phyloP scores from a whole-genome alignment of 2,797 vertebrate genomes.

The Onychomys torridus region DNA sequence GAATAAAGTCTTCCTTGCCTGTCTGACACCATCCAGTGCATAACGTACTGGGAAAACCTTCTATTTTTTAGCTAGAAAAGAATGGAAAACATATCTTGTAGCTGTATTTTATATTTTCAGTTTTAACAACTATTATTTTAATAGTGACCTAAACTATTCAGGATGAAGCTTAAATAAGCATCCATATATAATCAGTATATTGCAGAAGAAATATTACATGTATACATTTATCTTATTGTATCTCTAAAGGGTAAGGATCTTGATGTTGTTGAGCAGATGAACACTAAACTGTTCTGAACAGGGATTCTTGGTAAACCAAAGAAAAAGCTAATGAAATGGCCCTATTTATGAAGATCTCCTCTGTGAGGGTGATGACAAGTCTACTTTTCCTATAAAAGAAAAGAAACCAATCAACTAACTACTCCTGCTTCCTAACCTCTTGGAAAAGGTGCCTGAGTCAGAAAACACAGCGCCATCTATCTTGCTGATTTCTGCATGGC shows the following conservation, averaged over 20 bases:
- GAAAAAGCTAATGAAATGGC: not conserved
- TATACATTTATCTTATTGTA: no score
- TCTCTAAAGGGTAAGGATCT: not conserved
- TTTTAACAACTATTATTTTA: not conserved
- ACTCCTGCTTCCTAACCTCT: not conserved
- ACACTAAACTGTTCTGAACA: not conserved
- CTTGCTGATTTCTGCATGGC: no score
- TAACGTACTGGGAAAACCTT: not conserved
- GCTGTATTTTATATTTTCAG: not conserved
- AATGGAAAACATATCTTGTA: constrained; percentile 42
- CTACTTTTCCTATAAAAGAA: not conserved
- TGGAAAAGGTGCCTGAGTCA: not conserved
- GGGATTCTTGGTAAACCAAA: not conserved
- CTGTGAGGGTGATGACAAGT: not conserved
- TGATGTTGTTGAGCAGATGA: not conserved
- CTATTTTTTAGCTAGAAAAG: constrained; percentile 50
- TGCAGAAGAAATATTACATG: no score
- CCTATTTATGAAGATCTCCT: not conserved
- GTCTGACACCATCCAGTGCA: not conserved
- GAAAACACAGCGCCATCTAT: no score
- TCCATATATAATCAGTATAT: not conserved
- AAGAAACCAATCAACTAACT: not conserved
- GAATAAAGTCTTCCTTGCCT: constrained; percentile 7
- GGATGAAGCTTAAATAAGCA: not conserved
- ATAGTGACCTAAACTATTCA: not conserved